Conservation (phyloP, 2,888 invertebrate genomes). For the Aquatica leii region DNA sequence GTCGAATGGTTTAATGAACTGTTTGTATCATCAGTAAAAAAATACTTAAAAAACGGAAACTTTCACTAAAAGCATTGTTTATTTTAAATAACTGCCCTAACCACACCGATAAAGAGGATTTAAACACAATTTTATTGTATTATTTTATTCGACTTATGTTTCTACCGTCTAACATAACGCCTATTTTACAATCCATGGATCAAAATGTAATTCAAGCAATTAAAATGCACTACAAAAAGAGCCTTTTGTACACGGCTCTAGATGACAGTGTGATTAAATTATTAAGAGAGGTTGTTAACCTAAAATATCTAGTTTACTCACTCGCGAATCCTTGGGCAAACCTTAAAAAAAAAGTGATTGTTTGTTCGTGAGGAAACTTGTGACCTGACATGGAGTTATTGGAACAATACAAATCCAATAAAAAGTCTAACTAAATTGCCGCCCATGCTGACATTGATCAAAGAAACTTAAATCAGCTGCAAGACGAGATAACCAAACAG, state of each 20-base stretch:
- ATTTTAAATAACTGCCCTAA: conserved; percentile 19
- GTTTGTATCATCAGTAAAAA: conserved; percentile 18
- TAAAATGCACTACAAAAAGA: neutral
- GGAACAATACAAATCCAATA: neutral
- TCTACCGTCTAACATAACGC: neutral
- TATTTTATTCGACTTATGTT: conserved; percentile 9
- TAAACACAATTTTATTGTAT: neutral
- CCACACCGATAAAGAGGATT: neutral
- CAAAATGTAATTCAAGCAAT: neutral
- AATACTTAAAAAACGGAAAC: neutral
- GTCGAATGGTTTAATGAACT: conserved; percentile 25
- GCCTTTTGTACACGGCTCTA: neutral
- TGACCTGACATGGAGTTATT: neutral
- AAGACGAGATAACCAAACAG: neutral
- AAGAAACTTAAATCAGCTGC: neutral
- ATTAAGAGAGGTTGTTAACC: no score
- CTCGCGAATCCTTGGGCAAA: no score
- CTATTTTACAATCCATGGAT: no score
- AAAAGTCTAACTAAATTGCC: neutral
- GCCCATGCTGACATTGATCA: neutral
- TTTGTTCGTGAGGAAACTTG: neutral
- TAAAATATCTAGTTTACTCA: no score
- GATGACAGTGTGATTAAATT: neutral
- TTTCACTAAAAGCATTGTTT: conserved; percentile 16
- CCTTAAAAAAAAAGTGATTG: no score